Evolutionary conservation across 2,113 vertebrate genomes (phyloP).

Genomic region (Lepidothrix coronata): DNA sequence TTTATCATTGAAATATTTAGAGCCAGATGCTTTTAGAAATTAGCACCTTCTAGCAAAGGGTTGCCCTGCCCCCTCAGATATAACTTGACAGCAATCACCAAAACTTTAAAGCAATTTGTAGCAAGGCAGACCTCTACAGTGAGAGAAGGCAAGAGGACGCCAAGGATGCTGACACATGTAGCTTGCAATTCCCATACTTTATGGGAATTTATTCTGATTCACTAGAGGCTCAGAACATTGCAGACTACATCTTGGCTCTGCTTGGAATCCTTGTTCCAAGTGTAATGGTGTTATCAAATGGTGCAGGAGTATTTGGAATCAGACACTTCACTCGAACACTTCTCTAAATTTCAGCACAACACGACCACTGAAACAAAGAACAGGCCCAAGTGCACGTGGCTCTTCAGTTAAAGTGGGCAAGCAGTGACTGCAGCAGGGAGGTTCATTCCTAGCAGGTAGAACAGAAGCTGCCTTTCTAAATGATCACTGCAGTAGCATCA

Average conservation of each 20-base stretch:
- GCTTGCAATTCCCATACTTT: not conserved
- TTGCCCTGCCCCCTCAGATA: not conserved
- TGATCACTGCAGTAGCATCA: fast-evolving
- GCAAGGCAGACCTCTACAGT: not conserved
- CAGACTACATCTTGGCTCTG: not conserved
- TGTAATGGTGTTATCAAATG: not conserved
- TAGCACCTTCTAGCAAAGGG: not conserved
- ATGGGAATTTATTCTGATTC: not conserved
- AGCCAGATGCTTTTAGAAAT: not conserved
- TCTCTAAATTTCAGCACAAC: not conserved
- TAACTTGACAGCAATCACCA: not conserved
- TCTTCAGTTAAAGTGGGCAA: not conserved
- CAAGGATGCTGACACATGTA: not conserved
- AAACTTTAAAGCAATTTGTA: not conserved
- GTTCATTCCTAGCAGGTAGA: not conserved
- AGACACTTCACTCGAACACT: not conserved
- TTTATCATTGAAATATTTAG: not conserved
- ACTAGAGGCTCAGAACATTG: not conserved
- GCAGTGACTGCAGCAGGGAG: not conserved
- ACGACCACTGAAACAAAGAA: fast-evolving
- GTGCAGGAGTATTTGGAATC: not conserved
- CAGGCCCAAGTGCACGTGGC: fast-evolving
- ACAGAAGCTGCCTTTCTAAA: not conserved
- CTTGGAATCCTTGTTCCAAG: not conserved
- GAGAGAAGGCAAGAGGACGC: not conserved